These are phyloP conservation scores for Orestias chungarensis DNA, from an alignment of 2,797 vertebrate genomes.

Conservation along the genomic window DNA sequence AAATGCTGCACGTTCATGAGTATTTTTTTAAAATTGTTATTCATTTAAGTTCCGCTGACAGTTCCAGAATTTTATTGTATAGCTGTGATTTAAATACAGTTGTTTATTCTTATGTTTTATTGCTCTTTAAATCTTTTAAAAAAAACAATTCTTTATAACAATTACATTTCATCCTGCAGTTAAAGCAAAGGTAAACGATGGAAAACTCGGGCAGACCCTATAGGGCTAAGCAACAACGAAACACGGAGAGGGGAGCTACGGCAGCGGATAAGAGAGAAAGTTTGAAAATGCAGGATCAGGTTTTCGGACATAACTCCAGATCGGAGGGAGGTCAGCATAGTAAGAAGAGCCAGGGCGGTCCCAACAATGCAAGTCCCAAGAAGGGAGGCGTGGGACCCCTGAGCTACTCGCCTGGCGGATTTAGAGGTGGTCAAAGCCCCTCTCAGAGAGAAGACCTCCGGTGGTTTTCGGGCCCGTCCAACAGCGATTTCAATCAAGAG, in stretches of 20 bases:
- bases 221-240: constrained; percentile 76
- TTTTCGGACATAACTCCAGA: constrained; percentile 78
- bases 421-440: constrained; percentile 79
- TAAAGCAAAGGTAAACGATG: constrained; percentile 79
- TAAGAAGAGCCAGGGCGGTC: constrained; percentile 74
- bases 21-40: background rate
- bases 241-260: constrained; percentile 72
- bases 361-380: constrained; percentile 79
- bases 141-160: background rate
- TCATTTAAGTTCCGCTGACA: background rate
- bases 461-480: constrained; percentile 77
- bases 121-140: background rate
- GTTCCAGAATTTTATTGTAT: background rate
- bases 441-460: constrained; percentile 79
- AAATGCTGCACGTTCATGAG: background rate
- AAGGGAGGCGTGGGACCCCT: constrained; percentile 74
- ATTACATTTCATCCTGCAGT: constrained; percentile 52
- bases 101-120: background rate
- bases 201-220: constrained; percentile 83
- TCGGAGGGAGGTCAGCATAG: constrained; percentile 75
- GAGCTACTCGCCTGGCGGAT: constrained; percentile 78
- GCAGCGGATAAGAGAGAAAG: constrained; percentile 74
- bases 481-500: constrained; percentile 63
- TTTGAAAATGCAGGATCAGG: constrained; percentile 79
- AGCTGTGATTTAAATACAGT: background rate